phyloP scores from a whole-genome alignment of 2,797 vertebrate species.

The Cichlasoma orientale region DNA sequence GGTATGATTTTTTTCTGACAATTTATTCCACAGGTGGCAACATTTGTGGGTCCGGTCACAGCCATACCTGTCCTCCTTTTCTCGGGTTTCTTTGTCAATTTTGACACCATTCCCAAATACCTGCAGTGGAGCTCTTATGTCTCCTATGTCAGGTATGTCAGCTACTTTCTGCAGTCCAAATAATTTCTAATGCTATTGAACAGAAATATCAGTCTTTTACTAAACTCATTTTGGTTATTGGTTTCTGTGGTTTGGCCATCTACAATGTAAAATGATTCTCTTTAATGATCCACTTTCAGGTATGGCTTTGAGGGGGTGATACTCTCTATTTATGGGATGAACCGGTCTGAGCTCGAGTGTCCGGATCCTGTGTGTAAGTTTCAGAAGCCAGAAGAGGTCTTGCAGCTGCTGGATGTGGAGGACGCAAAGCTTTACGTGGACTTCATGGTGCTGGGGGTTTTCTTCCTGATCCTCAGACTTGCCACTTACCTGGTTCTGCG shows the following conservation, averaged over 20 bases:
- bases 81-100: slow-evolving; percentile 98
- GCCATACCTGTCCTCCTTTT: slow-evolving; percentile 97
- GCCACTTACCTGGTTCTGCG: slow-evolving; percentile 95
- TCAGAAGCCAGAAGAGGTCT: slow-evolving; percentile 90
- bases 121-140: slow-evolving; percentile 98
- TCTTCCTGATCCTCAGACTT: slow-evolving; percentile 91
- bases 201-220: neutral
- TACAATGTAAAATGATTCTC: neutral
- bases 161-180: neutral
- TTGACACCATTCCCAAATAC: slow-evolving; percentile 98
- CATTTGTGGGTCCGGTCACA: slow-evolving; percentile 95
- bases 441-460: slow-evolving; percentile 94
- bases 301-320: slow-evolving; percentile 98
- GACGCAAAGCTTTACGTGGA: slow-evolving; percentile 96
- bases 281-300: slow-evolving; percentile 64
- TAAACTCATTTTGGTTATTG: neutral
- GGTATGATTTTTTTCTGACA: neutral
- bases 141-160: slow-evolving; percentile 93
- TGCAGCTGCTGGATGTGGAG: slow-evolving; percentile 93
- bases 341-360: slow-evolving; percentile 91
- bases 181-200: neutral
- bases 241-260: neutral
- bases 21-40: slow-evolving; percentile 88
- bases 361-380: slow-evolving; percentile 87
- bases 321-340: slow-evolving; percentile 97